Conservation (phyloP, 2,113 vertebrate species). For the Scalopus aquaticus region DNA sequence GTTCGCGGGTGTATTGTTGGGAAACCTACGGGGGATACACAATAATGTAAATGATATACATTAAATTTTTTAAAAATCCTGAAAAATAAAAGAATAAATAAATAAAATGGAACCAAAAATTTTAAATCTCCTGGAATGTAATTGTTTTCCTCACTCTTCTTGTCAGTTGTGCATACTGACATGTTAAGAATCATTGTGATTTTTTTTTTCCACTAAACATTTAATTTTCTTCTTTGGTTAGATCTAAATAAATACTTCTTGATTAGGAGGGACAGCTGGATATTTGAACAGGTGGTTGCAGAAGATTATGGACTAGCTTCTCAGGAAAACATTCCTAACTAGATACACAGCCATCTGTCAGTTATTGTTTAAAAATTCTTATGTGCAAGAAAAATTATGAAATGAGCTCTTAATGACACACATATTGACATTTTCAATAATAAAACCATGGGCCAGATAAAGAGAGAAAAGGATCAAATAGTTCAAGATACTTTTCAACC, state of each 20-base stretch:
- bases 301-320: conserved; percentile 72
- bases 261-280: conserved; percentile 67
- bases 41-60: too few relatives aligned
- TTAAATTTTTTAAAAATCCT: too few relatives aligned
- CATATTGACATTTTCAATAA: conserved; percentile 40
- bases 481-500: neutral
- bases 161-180: neutral
- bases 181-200: neutral
- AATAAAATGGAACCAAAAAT: neutral
- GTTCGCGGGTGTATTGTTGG: too few relatives aligned
- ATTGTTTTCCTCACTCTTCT: neutral
- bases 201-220: conserved; percentile 45
- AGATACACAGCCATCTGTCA: conserved; percentile 76
- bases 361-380: conserved; percentile 66
- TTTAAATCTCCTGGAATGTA: neutral
- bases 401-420: conserved; percentile 51
- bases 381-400: conserved; percentile 19
- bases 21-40: too few relatives aligned
- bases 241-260: conserved; percentile 76
- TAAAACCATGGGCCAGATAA: neutral
- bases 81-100: too few relatives aligned
- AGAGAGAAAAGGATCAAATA: neutral
- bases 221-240: conserved; percentile 69
- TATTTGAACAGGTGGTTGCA: conserved; percentile 77
- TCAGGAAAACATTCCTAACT: conserved; percentile 71